Conservation (phyloP, 2,888 invertebrate genomes). For the Ichneumoninae sp. region DNA sequence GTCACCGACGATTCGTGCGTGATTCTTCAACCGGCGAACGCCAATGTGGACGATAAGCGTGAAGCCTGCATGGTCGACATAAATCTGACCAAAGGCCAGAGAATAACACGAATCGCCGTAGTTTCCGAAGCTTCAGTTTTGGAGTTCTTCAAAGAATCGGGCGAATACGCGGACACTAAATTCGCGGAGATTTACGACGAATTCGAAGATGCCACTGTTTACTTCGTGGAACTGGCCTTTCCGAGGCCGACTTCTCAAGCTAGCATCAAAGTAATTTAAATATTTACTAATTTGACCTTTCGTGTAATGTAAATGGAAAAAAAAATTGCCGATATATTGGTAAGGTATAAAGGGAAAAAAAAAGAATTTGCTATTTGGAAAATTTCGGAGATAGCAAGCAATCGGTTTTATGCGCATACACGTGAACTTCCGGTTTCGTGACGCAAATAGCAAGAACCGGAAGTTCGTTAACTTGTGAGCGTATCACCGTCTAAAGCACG, state of each 20-base stretch:
- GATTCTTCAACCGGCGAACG: constrained; percentile 71
- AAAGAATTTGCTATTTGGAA: neutral
- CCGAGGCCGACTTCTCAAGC: constrained; percentile 78
- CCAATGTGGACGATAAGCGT: constrained; percentile 69
- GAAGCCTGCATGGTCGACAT: constrained; percentile 80
- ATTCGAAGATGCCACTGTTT: constrained; percentile 81
- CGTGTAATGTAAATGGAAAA: neutral
- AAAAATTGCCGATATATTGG: neutral
- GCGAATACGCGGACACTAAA: constrained; percentile 83
- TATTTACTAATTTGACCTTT: neutral
- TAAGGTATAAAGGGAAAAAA: neutral
- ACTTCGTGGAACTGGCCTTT: constrained; percentile 78
- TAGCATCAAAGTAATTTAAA: constrained; percentile 77
- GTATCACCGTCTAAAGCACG: neutral
- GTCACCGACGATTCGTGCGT: constrained; percentile 81
- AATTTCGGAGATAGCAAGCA: neutral
- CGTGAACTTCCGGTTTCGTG: neutral
- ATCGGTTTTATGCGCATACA: neutral
- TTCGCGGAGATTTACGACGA: constrained; percentile 82
- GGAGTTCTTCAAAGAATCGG: constrained; percentile 84
- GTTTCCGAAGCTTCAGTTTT: constrained; percentile 84
- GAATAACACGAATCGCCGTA: constrained; percentile 80
- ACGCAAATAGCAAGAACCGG: neutral
- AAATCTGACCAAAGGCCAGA: constrained; percentile 76
- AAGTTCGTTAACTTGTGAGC: neutral